Percentiles rank a stretch among this genome's conserved stretches.
phyloP scores from a whole-genome alignment of 2,797 vertebrate species.

The Peromyscus melanophrys region DNA sequence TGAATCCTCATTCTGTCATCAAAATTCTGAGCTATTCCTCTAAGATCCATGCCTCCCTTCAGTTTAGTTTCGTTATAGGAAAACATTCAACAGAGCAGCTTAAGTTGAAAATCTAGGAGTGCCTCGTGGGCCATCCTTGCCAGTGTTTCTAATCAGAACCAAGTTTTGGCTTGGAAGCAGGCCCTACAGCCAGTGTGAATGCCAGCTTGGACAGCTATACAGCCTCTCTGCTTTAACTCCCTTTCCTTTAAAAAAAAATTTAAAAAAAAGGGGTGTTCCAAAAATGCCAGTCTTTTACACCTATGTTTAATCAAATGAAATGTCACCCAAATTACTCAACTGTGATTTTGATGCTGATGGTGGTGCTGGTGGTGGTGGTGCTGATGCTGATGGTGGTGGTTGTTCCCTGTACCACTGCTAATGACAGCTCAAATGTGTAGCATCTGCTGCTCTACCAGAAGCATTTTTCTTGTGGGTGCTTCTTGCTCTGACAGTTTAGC shows the following conservation, averaged over 20 bases:
- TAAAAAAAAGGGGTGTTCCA: background rate
- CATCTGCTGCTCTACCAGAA: background rate
- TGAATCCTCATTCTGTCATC: constrained; percentile 73
- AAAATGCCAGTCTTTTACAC: background rate
- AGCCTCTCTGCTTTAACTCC: background rate
- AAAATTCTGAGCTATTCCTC: constrained; percentile 52
- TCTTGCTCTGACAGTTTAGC: background rate
- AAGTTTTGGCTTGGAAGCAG: background rate
- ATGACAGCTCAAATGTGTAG: background rate
- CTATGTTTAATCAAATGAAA: background rate
- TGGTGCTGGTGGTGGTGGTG: background rate
- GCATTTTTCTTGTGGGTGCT: background rate
- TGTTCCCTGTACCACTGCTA: background rate
- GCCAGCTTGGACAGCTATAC: background rate
- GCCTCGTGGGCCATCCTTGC: background rate
- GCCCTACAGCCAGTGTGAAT: background rate
- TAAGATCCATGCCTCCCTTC: constrained; percentile 31
- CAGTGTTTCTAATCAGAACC: background rate
- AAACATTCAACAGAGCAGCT: background rate
- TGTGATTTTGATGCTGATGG: background rate
- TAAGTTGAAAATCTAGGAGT: background rate
- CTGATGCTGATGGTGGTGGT: background rate
- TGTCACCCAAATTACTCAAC: background rate
- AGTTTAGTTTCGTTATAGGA: constrained; percentile 21
- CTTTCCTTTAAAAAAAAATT: background rate